Evolutionary conservation across 2,888 invertebrate genomes (phyloP).

Genomic region (Petrolisthes manimaculis): DNA sequence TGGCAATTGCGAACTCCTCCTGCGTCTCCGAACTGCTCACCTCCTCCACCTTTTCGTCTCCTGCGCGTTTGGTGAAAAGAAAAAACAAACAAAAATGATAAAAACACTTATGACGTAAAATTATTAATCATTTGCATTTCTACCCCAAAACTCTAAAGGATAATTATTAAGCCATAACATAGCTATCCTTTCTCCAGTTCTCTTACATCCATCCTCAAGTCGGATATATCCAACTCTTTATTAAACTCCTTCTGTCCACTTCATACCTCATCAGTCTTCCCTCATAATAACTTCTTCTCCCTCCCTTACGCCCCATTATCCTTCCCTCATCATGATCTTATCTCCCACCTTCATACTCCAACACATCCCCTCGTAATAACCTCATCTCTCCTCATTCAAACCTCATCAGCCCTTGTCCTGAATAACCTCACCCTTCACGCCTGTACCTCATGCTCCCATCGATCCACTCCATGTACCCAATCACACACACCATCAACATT

Average conservation of each 20-base stretch:
- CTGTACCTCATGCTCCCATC: neutral
- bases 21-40: neutral
- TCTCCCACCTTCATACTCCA: neutral
- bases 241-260: neutral
- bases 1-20: neutral
- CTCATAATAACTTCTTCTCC: neutral
- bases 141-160: no score
- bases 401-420: neutral
- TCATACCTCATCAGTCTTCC: neutral
- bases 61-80: no score
- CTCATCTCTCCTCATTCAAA: neutral
- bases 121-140: neutral
- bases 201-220: neutral
- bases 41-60: slow-evolving; percentile 13
- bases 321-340: neutral
- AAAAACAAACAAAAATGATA: no score
- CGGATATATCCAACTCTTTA: neutral
- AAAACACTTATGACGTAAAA: no score
- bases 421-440: neutral
- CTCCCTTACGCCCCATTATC: neutral
- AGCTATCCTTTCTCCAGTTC: neutral
- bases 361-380: neutral
- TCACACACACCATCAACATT: neutral
- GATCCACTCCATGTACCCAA: neutral
- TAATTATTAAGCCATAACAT: no score